Conservation (phyloP, 2,797 vertebrate species). For the Cygnus olor region DNA sequence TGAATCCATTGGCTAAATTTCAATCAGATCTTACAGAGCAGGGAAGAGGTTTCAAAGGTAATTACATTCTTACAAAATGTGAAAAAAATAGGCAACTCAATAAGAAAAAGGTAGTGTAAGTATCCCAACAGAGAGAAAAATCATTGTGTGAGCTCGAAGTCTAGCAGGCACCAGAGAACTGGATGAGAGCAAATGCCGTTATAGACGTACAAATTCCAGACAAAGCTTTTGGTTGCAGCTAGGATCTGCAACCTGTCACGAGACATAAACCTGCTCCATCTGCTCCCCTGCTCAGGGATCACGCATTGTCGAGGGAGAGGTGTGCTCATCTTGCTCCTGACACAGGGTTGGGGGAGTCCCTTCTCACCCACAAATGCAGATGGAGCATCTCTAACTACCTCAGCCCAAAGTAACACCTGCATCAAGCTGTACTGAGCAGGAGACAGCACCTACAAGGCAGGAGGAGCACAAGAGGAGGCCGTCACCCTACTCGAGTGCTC, state of each 20-base stretch:
- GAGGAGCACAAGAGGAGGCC: neutral
- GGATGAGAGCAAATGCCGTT: fast-evolving
- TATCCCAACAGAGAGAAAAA: neutral
- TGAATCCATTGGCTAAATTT: neutral
- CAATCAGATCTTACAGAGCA: neutral
- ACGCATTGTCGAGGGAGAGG: fast-evolving
- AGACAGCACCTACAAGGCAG: neutral
- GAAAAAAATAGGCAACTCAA: neutral
- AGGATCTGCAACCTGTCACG: neutral
- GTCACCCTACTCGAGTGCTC: neutral
- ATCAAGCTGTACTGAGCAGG: neutral
- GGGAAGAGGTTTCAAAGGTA: neutral
- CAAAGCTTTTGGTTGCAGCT: neutral
- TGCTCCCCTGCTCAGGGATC: neutral
- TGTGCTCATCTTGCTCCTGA: fast-evolving
- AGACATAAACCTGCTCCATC: neutral
- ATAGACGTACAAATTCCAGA: neutral
- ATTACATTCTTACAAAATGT: neutral
- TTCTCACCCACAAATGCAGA: no score
- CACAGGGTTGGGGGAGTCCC: neutral
- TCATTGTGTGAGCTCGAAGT: neutral
- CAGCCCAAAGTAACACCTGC: fast-evolving
- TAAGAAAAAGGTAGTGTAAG: neutral
- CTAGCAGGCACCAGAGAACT: fast-evolving
- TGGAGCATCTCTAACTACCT: neutral